Evolutionary conservation across 2,797 vertebrate species (phyloP).

Genomic region (Sebastes trivittatus): DNA sequence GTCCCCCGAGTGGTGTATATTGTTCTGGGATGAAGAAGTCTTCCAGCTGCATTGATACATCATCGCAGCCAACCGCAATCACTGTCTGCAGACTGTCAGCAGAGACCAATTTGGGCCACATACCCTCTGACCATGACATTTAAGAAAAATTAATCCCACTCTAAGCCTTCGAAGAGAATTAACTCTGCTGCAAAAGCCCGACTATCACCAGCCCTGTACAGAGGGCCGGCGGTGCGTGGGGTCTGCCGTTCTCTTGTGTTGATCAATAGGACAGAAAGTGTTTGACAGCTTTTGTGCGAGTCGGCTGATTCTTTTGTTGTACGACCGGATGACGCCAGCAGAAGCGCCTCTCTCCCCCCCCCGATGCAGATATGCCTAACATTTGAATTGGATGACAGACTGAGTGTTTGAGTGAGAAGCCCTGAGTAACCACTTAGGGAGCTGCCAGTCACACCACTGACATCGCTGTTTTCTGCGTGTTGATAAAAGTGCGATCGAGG

Average conservation of each 20-base stretch:
- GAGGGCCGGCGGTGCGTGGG: not conserved
- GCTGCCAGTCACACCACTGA: slow-evolving; percentile 25
- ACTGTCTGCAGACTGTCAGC: slow-evolving; percentile 65
- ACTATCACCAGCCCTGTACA: slow-evolving; percentile 22
- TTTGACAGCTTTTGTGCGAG: slow-evolving; percentile 42
- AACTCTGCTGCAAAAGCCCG: slow-evolving; percentile 16
- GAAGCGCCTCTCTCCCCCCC: not conserved
- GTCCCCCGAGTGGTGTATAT: slow-evolving; percentile 64
- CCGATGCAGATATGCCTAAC: slow-evolving; percentile 11
- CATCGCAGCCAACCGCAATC: slow-evolving; percentile 71
- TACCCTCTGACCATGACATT: slow-evolving; percentile 73
- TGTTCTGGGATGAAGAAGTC: slow-evolving; percentile 70
- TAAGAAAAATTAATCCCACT: slow-evolving; percentile 67
- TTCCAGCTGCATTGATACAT: slow-evolving; percentile 73
- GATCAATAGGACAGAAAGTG: slow-evolving; percentile 38
- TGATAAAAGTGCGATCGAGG: slow-evolving; percentile 11
- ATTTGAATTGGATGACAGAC: slow-evolving; percentile 29
- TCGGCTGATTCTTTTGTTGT: slow-evolving; percentile 22
- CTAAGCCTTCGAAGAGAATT: slow-evolving; percentile 58
- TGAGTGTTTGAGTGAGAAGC: slow-evolving; percentile 22
- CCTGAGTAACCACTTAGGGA: slow-evolving; percentile 41
- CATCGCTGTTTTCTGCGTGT: not conserved
- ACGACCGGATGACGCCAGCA: not conserved
- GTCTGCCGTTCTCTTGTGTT: slow-evolving; percentile 27
- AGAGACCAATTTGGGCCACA: slow-evolving; percentile 69